Evolutionary conservation across 1,140 invertebrate species (phyloP), one percentile per base, ranked within the genome.

Genomic region (Drosophila ambigua): DNA sequence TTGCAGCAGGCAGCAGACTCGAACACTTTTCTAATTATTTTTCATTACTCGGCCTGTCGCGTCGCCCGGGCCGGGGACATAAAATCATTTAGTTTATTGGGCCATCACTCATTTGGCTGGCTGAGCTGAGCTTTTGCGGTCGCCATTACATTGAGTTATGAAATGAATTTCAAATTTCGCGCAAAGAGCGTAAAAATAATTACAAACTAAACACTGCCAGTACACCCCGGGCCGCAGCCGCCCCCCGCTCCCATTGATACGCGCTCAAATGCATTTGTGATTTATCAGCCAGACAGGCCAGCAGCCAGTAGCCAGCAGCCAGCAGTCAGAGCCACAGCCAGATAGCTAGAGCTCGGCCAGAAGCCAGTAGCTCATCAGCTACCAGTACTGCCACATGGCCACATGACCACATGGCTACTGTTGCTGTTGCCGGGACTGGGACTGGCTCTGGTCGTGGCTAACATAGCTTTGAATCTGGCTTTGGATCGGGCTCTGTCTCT

Each of bases 141-240:
- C 75, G 83, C 76, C 84, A 89, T 88, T 83, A 88, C 84, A 88
- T 83, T 88, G 83, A 88, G 79, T 88, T 88, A 88, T 88, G 83
- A 83, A 88, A 88, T 88, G 83, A 88, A 88, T 88, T 89, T 88
- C 72, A 79, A 88, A 88, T 89, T 88, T 88, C 79, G 83, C 83
- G 72, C 79, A 76, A 88, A 72, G 64, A 83, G 83, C 75, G 84
- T 76, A 83, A 61, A 88, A 88, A 79, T 88, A 88, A 88, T 88
- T 88, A 79, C 81, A 71, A 77, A 74, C 79, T 67, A 78, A 82
- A 78, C 69, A 87, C 83, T 71, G 66, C 57, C 43, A 23, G 11
- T 13, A 51, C 20, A 20, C 50, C 28, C 9, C 54, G 13, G 26
- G 49, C 23, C 59, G 9, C 16, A 26, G 52, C 44, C 0, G 20